Base-by-base conservation (phyloP, 2,113 vertebrate genomes). In the Camelus dromedarius region DNA sequence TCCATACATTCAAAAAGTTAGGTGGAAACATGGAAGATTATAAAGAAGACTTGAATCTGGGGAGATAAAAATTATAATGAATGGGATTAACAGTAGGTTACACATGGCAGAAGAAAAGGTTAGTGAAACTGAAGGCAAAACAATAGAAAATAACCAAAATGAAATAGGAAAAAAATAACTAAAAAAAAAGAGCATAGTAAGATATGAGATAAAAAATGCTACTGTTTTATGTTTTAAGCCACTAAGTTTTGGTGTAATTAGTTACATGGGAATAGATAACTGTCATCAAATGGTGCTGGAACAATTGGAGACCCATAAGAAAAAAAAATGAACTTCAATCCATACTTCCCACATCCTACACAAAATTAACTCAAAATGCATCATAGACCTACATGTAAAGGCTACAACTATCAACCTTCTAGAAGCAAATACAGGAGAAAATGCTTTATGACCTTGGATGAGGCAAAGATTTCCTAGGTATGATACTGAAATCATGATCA, bases 381-480 rank as follows among this genome's bases (percentile, higher is more conserved):
- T 56, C 30, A 83, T 0, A 89, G 35, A 48, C 70, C 54, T 54
- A 92, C 82, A 70, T 28, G 30, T 64, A 72, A 79, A 89, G 26
- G 52, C n/a, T 35, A 50, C 79, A 84, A 54, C 54, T 46, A 64
- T 66, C 85, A 90, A 72, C 66, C 62, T 72, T 89, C 60, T 66
- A 52, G 26, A 83, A 64, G 56, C 92, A 92, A 69, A 92, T 89
- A 89, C 0, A 95, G 58, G 8, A 88, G 11, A 94, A 88, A 88
- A 77, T n/a, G 48, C 42, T 64, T 64, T 58, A 38, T 79, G 26
- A 64, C 66, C 4, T 77, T 77, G 52, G 38, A 28, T 32, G 56
- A 86, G 73, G 35, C 24, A 93, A 70, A 67, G 42, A 85, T 96
- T 92, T 95, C 54, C 72, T 54, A 72, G 38, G 32, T 70, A 26